Evolutionary conservation across 2,113 vertebrate genomes (phyloP).

Genomic region (Lasiurus borealis): DNA sequence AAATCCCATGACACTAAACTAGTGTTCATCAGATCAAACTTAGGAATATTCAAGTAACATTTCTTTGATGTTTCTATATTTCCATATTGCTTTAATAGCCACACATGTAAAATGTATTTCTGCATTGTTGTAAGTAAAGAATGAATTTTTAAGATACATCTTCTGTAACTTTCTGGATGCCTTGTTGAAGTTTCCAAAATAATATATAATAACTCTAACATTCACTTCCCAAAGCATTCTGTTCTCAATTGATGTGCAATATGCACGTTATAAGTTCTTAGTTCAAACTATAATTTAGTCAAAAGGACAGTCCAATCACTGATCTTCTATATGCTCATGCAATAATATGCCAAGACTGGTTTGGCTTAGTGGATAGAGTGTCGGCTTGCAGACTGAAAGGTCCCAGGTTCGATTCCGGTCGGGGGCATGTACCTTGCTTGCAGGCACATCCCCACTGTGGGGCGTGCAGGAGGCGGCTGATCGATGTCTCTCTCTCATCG

Average conservation of each 20-base stretch:
- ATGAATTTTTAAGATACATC: not conserved
- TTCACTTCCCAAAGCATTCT: not conserved
- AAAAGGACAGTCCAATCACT: not conserved
- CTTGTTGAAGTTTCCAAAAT: not conserved
- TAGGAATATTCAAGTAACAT: not conserved
- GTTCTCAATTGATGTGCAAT: not conserved
- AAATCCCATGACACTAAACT: not conserved
- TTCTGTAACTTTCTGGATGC: not conserved
- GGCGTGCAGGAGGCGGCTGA: too few relatives aligned
- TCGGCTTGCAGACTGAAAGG: too few relatives aligned
- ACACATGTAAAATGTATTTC: not conserved
- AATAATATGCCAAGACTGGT: too few relatives aligned
- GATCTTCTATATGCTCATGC: not conserved
- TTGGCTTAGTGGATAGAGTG: too few relatives aligned
- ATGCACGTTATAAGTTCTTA: not conserved
- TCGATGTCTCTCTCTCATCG: too few relatives aligned
- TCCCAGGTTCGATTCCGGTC: too few relatives aligned
- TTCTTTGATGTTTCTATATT: slow-evolving; percentile 31
- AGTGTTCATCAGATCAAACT: not conserved
- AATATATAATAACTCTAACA: not conserved
- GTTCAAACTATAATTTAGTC: slow-evolving; percentile 27
- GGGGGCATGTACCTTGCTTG: too few relatives aligned
- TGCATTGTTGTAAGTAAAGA: not conserved
- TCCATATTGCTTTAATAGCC: not conserved
- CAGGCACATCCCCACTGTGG: too few relatives aligned